These are phyloP conservation scores for Chrysodeixis includens DNA, from an alignment of 2,888 invertebrate genomes.

Conservation along the genomic window DNA sequence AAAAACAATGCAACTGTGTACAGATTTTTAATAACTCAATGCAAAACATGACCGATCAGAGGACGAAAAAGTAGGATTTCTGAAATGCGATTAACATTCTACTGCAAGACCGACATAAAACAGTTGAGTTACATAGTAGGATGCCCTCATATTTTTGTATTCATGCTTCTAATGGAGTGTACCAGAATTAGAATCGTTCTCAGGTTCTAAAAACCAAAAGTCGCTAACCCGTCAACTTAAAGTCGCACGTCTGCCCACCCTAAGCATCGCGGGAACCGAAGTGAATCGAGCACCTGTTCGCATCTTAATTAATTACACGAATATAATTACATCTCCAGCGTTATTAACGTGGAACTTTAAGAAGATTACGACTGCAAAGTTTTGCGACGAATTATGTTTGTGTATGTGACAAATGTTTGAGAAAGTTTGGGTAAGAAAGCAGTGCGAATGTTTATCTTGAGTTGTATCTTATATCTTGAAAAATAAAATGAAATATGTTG, in stretches of 20 bases:
- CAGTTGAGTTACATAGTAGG: too few relatives aligned
- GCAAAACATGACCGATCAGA: too few relatives aligned
- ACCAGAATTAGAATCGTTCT: too few relatives aligned
- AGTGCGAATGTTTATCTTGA: background rate
- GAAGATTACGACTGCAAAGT: conserved; percentile 57
- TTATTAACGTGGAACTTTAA: conserved; percentile 65
- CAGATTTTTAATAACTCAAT: too few relatives aligned
- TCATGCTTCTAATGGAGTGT: too few relatives aligned
- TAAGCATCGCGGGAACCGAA: conserved; percentile 64
- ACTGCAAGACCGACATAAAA: too few relatives aligned
- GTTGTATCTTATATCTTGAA: too few relatives aligned
- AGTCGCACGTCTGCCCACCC: conserved; percentile 27
- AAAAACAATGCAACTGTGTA: too few relatives aligned
- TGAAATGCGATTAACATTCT: too few relatives aligned
- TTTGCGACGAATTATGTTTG: conserved; percentile 45
- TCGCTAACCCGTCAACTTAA: background rate
- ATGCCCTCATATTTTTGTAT: too few relatives aligned
- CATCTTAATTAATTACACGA: conserved; percentile 64
- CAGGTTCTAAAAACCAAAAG: background rate
- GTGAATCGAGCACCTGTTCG: conserved; percentile 62
- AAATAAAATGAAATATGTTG: too few relatives aligned
- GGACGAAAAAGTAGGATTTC: too few relatives aligned
- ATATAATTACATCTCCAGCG: conserved; percentile 66
- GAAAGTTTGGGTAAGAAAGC: background rate
- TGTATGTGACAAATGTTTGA: conserved; percentile 14